Evolutionary conservation across 2,113 vertebrate genomes (phyloP).

Genomic region (Festucalex cinctus): DNA sequence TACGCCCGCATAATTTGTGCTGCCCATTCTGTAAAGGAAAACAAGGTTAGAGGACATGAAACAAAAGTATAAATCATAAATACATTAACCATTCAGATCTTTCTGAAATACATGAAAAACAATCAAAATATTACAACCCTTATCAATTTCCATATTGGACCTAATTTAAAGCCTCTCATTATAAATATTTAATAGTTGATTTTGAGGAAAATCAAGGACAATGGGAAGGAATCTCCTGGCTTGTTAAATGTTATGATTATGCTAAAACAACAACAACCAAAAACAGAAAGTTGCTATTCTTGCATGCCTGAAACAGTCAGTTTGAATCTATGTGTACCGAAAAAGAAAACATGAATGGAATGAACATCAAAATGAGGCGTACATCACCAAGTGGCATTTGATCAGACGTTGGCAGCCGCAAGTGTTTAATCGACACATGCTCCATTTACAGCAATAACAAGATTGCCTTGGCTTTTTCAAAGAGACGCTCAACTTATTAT

Average conservation of each 20-base stretch:
- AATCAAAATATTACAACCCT: slow-evolving; percentile 3
- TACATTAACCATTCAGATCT: slow-evolving; percentile 29
- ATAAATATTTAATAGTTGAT: background rate
- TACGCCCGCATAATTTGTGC: slow-evolving; percentile 63
- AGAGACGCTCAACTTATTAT: slow-evolving; percentile 39
- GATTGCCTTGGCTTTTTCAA: slow-evolving; percentile 61
- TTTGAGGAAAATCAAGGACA: slow-evolving; percentile 3
- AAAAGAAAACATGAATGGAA: slow-evolving; percentile 1
- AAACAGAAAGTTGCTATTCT: slow-evolving; percentile 5
- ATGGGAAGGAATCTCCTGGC: slow-evolving; percentile 17
- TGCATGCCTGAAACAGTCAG: background rate
- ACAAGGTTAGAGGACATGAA: slow-evolving; percentile 32
- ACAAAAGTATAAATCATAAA: slow-evolving; percentile 28
- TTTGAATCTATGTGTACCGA: slow-evolving; percentile 8
- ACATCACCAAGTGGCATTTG: background rate
- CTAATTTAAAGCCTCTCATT: slow-evolving; percentile 12
- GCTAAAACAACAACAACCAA: background rate
- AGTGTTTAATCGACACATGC: slow-evolving; percentile 15
- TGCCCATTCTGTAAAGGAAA: slow-evolving; percentile 10
- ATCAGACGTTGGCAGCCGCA: background rate
- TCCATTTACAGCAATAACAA: slow-evolving; percentile 50
- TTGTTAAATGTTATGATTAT: background rate
- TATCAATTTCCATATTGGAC: slow-evolving; percentile 32
- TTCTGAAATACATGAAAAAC: slow-evolving; percentile 6
- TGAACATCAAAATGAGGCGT: background rate